phyloP scores from a whole-genome alignment of 2,888 invertebrate genomes.

The Hoplodrina blanda region DNA sequence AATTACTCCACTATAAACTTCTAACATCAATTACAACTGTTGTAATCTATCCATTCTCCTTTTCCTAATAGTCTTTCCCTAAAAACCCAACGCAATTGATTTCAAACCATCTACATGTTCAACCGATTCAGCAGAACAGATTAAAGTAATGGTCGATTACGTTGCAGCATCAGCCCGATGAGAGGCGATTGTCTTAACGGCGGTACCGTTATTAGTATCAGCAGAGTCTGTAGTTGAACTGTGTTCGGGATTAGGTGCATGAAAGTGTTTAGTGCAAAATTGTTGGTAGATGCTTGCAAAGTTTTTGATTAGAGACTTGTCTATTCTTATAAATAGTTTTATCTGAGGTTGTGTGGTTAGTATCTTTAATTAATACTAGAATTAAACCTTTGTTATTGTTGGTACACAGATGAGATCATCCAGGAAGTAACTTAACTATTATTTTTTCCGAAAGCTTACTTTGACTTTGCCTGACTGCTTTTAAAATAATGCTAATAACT shows the following conservation, averaged over 20 bases:
- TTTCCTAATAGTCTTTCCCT: not conserved
- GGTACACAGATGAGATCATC: too few relatives aligned
- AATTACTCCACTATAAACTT: not conserved
- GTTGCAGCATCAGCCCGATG: constrained; percentile 42
- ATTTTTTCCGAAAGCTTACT: too few relatives aligned
- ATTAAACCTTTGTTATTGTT: too few relatives aligned
- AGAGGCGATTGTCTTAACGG: constrained; percentile 54
- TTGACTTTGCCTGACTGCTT: too few relatives aligned
- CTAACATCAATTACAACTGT: not conserved
- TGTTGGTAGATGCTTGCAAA: not conserved
- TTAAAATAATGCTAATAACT: too few relatives aligned
- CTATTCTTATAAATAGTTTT: too few relatives aligned
- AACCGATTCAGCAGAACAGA: constrained; percentile 41
- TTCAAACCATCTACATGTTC: constrained; percentile 21
- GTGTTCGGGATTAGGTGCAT: constrained; percentile 21
- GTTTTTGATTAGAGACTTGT: not conserved
- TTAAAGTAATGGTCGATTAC: constrained; percentile 61
- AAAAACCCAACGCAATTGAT: constrained; percentile 28
- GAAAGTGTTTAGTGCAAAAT: constrained; percentile 16
- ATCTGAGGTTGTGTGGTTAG: too few relatives aligned
- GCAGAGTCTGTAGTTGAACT: constrained; percentile 29
- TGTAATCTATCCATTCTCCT: not conserved
- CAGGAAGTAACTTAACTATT: too few relatives aligned
- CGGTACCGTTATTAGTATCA: constrained; percentile 38
- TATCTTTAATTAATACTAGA: too few relatives aligned